Evolutionary conservation across 2,113 vertebrate species (phyloP).

Genomic region (Uropsilus gracilis): DNA sequence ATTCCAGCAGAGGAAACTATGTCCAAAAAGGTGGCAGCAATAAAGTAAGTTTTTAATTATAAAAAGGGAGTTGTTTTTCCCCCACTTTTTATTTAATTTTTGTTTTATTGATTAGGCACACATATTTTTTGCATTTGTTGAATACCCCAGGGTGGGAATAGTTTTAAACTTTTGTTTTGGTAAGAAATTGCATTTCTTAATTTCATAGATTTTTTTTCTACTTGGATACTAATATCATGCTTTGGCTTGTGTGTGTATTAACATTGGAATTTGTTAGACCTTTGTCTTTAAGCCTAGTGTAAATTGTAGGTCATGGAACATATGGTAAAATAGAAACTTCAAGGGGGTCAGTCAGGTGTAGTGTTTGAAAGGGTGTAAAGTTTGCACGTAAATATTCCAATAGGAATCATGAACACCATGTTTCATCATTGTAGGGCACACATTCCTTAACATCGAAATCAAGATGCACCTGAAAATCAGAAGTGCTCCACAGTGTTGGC

Average conservation of each 20-base stretch:
- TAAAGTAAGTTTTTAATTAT: conserved; percentile 89
- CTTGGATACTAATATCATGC: neutral
- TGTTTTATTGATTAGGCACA: too few relatives aligned
- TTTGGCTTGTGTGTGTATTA: neutral
- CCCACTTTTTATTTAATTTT: too few relatives aligned
- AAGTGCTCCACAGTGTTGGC: neutral
- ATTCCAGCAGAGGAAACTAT: conserved; percentile 91
- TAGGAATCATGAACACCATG: neutral
- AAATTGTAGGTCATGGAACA: neutral
- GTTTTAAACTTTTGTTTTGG: conserved; percentile 11
- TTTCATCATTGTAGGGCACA: neutral
- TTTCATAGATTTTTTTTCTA: neutral
- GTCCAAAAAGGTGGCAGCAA: conserved; percentile 92
- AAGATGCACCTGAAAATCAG: neutral
- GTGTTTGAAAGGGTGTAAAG: neutral
- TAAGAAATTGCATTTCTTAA: conserved; percentile 15
- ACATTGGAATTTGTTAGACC: neutral
- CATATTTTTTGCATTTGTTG: too few relatives aligned
- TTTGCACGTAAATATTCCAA: neutral
- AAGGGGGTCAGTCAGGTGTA: neutral
- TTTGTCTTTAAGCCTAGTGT: neutral
- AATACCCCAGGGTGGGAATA: too few relatives aligned
- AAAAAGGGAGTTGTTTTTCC: neutral
- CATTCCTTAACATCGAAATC: neutral
- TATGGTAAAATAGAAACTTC: neutral